Base-by-base conservation (phyloP, 37 sponge, comb jelly and placozoan species). In the Ephydatia muelleri region DNA sequence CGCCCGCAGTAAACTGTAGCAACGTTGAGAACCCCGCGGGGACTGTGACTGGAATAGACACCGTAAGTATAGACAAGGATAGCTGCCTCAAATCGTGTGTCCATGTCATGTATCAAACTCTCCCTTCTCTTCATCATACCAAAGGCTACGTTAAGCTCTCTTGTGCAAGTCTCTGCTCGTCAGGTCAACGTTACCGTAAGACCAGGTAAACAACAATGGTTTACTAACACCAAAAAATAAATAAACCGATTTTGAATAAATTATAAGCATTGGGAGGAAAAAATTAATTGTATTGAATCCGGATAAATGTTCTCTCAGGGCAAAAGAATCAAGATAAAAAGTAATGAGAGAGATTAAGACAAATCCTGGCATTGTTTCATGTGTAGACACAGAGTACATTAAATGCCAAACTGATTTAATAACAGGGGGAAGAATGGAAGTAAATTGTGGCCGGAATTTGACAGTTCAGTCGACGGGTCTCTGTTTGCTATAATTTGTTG, bases 131-230 rank as follows among this genome's bases (percentile, higher is more conserved):
- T n/a, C n/a, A n/a, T n/a, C 39, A 21, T 65, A 32, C 39, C 65
- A 70, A 39, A 77, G 49, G 78, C 68, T n/a, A 34, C 72, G 19
- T 49, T 77, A 5, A 88, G 72, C 29, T 78, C 80, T 43, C 21
- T 68, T 29, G 76, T 32, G 19, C 95, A 94, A 38, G 76, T 94
- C 22, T 66, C 87, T 37, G 92, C 89, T 0, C 80, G 73, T 16
- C 72, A 82, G 71, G 65, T 88, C 21, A 76, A 34, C 11, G 70
- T 94, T 26, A 49, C 38, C 16, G 67, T 94, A 2, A 88, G 95
- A 71, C 88, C 89, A 86, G 89, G 93, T 93, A 39, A 66, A 73
- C 35, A 30, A 77, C 3, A 1, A 11, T 65, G 27, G 12, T 4
- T 22, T 32, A 26, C 2, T 37, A 65, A 26, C n/a, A n/a, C n/a